Base-by-base conservation (phyloP, 2,797 vertebrate species). In the Enteromius treurensis region DNA sequence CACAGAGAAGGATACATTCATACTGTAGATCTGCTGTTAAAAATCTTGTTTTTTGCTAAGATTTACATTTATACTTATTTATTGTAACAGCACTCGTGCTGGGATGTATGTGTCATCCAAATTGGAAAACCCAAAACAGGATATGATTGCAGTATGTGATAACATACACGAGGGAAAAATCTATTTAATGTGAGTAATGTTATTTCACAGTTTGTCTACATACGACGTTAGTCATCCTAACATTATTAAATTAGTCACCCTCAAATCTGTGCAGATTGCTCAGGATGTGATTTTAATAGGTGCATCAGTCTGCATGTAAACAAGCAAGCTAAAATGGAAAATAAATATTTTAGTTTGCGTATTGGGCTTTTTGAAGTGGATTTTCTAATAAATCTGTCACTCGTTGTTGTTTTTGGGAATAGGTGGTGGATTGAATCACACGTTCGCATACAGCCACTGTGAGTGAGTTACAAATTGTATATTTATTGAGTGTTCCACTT, bases 401-500 rank as follows among this genome's bases (percentile, higher is more conserved):
- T 15, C 21, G 5, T 14, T 23, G 0, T 77, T 60, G 37, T 19
- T 60, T 64, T 15, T 42, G 53, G n/a, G 37, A 26, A 4, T 15
- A 26, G 74, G 37, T 6, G 15, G 74, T 77, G 14, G 5, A 47
- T 78, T 78, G 76, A 65, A 65, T 49, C 21, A 17, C 13, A 5
- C 45, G 26, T 37, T 19, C 29, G 10, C 45, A 23, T 65, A 51
- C 11, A 55, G 71, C 19, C 71, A 3, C 62, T 65, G 17, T n/a
- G 60, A 78, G 42, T 32, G 77, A 51, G 26, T 34, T 34, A n/a
- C 60, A 45, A 65, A 67, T 79, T n/a, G 62, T 34, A 51, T 32
- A 13, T 65, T 51, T 79, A 67, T 79, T 79, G 77, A 79, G 77
- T 65, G 42, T 65, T 67, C 77, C 60, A 67, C 77, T 51, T 79